Percentiles rank a stretch among this genome's conserved stretches.
phyloP scores from a whole-genome alignment of 2,888 invertebrate species.

The Ormyrus rosae region DNA sequence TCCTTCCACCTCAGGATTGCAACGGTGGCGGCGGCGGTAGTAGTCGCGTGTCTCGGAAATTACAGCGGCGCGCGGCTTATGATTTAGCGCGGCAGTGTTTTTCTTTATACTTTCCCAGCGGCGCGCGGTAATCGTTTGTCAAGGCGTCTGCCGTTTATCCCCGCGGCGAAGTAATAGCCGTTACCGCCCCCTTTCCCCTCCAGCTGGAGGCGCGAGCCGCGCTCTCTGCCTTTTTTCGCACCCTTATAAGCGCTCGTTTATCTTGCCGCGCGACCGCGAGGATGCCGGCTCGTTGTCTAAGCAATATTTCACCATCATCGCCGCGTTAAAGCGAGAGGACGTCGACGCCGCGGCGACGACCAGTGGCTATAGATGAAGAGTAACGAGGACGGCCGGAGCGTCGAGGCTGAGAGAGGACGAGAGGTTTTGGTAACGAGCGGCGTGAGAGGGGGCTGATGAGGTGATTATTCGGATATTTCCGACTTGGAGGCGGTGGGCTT shows the following conservation, averaged over 20 bases:
- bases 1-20: too few relatives aligned
- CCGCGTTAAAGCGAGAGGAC: conserved; percentile 15
- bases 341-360: not conserved
- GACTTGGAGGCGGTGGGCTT: too few relatives aligned
- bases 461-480: too few relatives aligned
- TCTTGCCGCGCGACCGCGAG: conserved; percentile 32
- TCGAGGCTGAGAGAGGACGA: too few relatives aligned
- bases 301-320: conserved; percentile 55
- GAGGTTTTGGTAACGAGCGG: too few relatives aligned
- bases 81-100: conserved; percentile 43
- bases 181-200: conserved; percentile 1
- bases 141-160: conserved; percentile 59
- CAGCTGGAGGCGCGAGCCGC: not conserved
- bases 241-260: conserved; percentile 49
- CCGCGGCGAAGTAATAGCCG: conserved; percentile 50
- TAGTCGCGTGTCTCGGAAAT: conserved; percentile 16
- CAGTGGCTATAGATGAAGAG: conserved; percentile 44
- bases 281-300: conserved; percentile 10
- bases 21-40: not conserved
- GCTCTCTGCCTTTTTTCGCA: too few relatives aligned
- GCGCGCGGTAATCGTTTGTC: conserved; percentile 61
- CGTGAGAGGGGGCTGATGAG: too few relatives aligned
- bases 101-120: conserved; percentile 45
- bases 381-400: conserved; percentile 20
- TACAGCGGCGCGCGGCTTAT: not conserved